Evolutionary conservation across 2,113 vertebrate genomes (phyloP), one percentile per base, ranked within the genome.

Genomic region (Vicugna pacos): DNA sequence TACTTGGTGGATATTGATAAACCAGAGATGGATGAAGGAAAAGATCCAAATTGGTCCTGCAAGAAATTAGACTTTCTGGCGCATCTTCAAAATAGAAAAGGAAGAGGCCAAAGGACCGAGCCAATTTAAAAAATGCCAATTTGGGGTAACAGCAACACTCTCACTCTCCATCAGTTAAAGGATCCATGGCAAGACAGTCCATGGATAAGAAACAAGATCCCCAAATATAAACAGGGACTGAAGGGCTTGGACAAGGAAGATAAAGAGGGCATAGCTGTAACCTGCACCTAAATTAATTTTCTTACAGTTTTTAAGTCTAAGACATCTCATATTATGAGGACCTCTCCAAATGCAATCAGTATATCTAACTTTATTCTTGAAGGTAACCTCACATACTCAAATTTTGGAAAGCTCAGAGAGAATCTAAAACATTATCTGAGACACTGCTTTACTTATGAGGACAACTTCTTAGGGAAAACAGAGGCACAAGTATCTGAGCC

Each of bases 241-340:
- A 75, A 96, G 24, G 93, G n/a, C 19, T 46, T 88, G 70, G 54
- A 70, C 8, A 46, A 91, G 64, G 38, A 93, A 3, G 32, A 85
- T 90, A 48, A 75, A 77, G 17, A 46, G 13, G 13, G 32, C 14
- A 60, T 13, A 48, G n/a, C 17, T 46, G 10, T n/a, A 79, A 82
- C 73, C 54, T 72, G 13, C 28, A 48, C n/a, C 62, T 96, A 87
- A 91, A 95, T 73, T 93, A 22, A 60, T 65, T 87, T 82, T 35
- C 50, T 76, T 86, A 60, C 1, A 58, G 16, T 26, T 76, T 52
- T 69, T 82, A 70, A 82, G 6, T 35, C 75, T 48, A 94, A 56
- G 22, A 35, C 15, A 86, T 52, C 30, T 7, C 87, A 5, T 2
- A 82, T 52, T 81, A 93, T 50, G 9, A n/a, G 58, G 22, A 86